Conservation (phyloP, 2,797 vertebrate species). For the Halcyon leucocephala region DNA sequence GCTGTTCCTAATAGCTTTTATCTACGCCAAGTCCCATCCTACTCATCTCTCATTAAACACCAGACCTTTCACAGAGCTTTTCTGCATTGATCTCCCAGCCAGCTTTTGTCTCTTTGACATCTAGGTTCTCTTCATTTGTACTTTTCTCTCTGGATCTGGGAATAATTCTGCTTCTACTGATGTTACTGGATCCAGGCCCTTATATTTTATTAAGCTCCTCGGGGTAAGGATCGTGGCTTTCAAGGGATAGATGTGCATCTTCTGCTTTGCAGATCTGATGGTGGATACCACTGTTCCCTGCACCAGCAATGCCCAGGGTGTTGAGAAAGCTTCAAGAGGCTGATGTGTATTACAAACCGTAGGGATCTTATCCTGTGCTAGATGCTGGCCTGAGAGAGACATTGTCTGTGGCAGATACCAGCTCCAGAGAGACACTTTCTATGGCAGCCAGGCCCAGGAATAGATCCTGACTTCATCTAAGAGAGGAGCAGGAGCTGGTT, state of each 20-base stretch:
- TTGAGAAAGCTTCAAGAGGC: background rate
- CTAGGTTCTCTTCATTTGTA: background rate
- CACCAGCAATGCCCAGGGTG: background rate
- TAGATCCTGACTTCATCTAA: conserved; percentile 4
- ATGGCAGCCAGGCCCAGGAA: background rate
- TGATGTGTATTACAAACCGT: background rate
- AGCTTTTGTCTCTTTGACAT: conserved; percentile 14
- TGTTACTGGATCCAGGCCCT: background rate
- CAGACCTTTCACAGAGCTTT: background rate
- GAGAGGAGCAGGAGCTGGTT: background rate
- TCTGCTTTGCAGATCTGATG: background rate
- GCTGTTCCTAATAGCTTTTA: background rate
- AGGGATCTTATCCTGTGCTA: background rate
- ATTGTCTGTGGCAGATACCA: background rate
- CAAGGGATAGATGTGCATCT: background rate
- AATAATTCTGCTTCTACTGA: conserved; percentile 8
- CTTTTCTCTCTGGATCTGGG: conserved; percentile 21
- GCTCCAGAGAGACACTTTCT: background rate
- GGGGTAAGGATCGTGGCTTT: background rate
- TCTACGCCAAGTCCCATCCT: background rate
- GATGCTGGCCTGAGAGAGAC: background rate
- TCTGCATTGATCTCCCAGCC: background rate
- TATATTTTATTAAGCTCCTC: background rate
- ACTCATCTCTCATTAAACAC: conserved; percentile 12
- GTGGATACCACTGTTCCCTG: background rate